Percentiles rank a stretch among this genome's conserved stretches.
phyloP scores from a whole-genome alignment of 1,140 invertebrate species.

The Bombus affinis region DNA sequence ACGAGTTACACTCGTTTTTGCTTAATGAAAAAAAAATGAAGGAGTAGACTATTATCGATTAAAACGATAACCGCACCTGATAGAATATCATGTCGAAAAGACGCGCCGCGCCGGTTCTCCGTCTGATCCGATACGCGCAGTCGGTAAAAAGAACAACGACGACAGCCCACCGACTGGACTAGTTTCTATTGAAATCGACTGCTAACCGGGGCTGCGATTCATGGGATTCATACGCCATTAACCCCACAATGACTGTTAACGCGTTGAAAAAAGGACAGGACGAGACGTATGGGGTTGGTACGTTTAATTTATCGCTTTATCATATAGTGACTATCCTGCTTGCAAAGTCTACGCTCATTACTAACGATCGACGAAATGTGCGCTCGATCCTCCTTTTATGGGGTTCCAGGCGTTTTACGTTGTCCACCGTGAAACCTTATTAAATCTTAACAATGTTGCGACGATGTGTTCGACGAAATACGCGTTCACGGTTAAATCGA shows the following conservation, averaged over 20 bases:
- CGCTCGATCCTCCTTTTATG: conserved; percentile 23
- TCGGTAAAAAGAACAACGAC: conserved; percentile 16
- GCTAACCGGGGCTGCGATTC: conserved; percentile 52
- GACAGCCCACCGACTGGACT: conserved; percentile 27
- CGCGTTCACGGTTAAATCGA: background rate
- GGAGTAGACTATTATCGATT: too few relatives aligned
- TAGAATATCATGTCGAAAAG: background rate
- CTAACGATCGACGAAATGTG: conserved; percentile 41
- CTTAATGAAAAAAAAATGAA: too few relatives aligned
- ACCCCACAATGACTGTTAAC: conserved; percentile 64
- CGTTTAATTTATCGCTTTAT: conserved; percentile 77
- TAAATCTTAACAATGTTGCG: conserved; percentile 14
- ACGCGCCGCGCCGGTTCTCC: background rate
- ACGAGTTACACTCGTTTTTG: too few relatives aligned
- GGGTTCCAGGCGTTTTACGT: background rate
- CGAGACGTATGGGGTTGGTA: conserved; percentile 32
- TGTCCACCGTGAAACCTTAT: conserved; percentile 9
- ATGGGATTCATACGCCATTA: conserved; percentile 66
- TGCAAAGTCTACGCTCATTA: conserved; percentile 67
- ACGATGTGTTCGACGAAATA: too few relatives aligned
- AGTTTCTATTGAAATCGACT: conserved; percentile 43
- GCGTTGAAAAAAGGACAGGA: conserved; percentile 44
- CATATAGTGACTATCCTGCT: conserved; percentile 60
- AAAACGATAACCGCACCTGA: background rate
- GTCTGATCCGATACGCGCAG: background rate